phyloP scores from a whole-genome alignment of 2,113 vertebrate genomes.

The Nycticorax nycticorax region DNA sequence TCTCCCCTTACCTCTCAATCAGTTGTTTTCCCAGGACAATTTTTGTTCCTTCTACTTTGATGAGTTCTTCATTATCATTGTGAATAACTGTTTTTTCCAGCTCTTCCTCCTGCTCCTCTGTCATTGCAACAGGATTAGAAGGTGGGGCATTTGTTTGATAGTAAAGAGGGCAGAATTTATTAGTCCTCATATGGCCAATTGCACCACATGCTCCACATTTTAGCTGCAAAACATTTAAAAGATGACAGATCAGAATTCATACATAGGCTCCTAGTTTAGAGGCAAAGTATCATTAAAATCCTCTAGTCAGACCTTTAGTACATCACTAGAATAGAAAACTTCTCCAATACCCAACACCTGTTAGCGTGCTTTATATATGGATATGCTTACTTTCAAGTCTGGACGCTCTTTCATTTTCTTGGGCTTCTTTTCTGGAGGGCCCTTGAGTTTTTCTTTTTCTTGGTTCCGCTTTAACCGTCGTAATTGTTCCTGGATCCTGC shows the following conservation, averaged over 20 bases:
- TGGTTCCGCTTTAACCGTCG: conserved; percentile 94
- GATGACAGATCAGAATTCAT: not conserved
- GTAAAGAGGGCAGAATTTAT: conserved; percentile 98
- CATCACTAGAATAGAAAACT: not conserved
- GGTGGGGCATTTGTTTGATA: conserved; percentile 98
- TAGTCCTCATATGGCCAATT: conserved; percentile 98
- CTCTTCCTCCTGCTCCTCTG: conserved; percentile 98
- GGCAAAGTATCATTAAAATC: not conserved
- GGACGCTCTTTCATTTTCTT: conserved; percentile 98
- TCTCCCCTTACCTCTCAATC: conserved; percentile 88
- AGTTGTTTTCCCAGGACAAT: conserved; percentile 97
- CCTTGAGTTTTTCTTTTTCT: conserved; percentile 95
- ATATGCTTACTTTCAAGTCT: conserved; percentile 88
- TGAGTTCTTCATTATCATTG: conserved; percentile 97
- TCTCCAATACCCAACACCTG: not conserved
- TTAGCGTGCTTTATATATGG: not conserved
- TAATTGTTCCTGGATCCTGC: conserved; percentile 94
- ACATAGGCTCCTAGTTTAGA: not conserved
- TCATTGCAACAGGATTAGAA: conserved; percentile 98
- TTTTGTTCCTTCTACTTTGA: conserved; percentile 98
- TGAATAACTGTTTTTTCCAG: conserved; percentile 97
- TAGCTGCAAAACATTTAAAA: conserved; percentile 74
- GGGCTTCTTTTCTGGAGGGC: conserved; percentile 95
- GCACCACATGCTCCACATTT: conserved; percentile 97
- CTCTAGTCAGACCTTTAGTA: not conserved